Conservation (phyloP, 1,140 invertebrate species). For the Rhopalosiphum padi region DNA sequence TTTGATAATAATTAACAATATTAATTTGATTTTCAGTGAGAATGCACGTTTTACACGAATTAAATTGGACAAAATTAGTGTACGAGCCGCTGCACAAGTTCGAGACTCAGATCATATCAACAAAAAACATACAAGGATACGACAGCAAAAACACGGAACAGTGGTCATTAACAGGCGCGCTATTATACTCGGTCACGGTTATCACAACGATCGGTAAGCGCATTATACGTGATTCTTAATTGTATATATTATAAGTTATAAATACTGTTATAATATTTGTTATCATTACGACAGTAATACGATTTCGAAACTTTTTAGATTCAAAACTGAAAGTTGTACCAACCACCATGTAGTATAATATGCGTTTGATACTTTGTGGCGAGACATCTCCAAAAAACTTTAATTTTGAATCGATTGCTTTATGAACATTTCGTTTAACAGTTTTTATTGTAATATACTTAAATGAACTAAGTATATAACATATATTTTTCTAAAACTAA, state of each 20-base stretch:
- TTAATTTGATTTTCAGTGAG: slow-evolving; percentile 70
- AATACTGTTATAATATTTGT: not conserved
- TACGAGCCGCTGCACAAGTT: slow-evolving; percentile 78
- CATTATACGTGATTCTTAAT: not conserved
- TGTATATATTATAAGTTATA: not conserved
- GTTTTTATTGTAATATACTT: not conserved
- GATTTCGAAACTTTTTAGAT: not conserved
- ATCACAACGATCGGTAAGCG: slow-evolving; percentile 83
- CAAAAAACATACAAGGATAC: slow-evolving; percentile 68
- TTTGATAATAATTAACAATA: slow-evolving; percentile 11
- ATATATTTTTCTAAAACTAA: too few relatives aligned
- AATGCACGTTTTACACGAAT: slow-evolving; percentile 80
- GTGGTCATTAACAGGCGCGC: slow-evolving; percentile 80
- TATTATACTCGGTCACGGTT: slow-evolving; percentile 82
- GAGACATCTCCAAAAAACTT: not conserved
- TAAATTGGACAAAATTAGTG: slow-evolving; percentile 81
- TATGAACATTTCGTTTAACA: not conserved
- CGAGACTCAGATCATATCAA: slow-evolving; percentile 77
- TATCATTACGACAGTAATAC: not conserved
- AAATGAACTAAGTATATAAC: not conserved
- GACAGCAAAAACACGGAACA: slow-evolving; percentile 63
- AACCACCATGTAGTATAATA: not conserved
- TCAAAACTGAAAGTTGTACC: not conserved
- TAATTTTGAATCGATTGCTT: not conserved
- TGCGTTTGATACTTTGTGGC: not conserved